Evolutionary conservation across 2,797 vertebrate genomes (phyloP).

Genomic region (Heteromormyrus szaboi): DNA sequence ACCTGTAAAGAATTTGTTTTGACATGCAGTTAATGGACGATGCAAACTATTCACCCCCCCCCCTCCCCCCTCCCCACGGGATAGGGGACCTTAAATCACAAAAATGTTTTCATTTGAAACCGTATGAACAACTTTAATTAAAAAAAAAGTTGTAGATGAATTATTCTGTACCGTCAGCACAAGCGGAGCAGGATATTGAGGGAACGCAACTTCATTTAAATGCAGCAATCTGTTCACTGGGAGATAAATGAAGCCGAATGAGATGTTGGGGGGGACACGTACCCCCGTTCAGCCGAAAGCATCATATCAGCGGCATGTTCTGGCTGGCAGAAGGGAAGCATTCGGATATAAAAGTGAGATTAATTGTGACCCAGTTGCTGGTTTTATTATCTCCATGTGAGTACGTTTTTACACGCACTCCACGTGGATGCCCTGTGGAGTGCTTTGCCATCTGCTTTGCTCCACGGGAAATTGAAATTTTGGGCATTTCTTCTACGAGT

Average conservation of each 20-base stretch:
- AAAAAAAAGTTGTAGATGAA: neutral
- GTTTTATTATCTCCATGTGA: neutral
- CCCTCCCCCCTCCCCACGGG: neutral
- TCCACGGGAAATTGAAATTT: slow-evolving; percentile 30
- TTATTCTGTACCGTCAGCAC: neutral
- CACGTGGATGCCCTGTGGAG: neutral
- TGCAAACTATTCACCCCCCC: neutral
- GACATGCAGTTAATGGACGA: neutral
- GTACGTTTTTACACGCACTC: neutral
- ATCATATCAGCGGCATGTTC: slow-evolving; percentile 14
- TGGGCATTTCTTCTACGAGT: slow-evolving; percentile 24
- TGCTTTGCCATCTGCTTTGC: slow-evolving; percentile 41
- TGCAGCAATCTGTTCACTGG: neutral
- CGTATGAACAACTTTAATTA: neutral
- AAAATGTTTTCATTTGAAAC: neutral
- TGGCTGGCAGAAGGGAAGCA: slow-evolving; percentile 35
- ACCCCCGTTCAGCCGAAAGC: neutral
- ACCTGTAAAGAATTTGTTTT: neutral
- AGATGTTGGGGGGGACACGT: neutral
- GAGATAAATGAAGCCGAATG: neutral
- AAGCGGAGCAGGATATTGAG: neutral
- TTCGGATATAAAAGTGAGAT: slow-evolving; percentile 38
- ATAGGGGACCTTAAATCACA: neutral
- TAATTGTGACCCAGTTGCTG: neutral
- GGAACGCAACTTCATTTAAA: neutral